Evolutionary conservation across 2,113 vertebrate species (phyloP), one percentile per base, ranked within the genome.

Genomic region (Antidorcas marsupialis): DNA sequence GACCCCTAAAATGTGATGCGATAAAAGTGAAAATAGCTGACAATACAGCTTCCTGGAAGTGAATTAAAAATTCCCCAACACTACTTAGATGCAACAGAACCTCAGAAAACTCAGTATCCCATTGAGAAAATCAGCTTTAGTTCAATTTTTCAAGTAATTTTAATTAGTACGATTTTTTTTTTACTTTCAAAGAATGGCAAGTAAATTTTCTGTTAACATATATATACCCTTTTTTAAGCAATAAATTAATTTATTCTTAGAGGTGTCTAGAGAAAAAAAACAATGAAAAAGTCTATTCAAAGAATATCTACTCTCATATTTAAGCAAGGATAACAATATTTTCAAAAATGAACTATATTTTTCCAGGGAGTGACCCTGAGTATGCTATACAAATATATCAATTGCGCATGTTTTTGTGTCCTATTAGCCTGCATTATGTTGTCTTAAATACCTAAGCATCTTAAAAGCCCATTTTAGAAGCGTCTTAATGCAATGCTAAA

Each of bases 251-350:
- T 83, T 64, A 96, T 90, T 64, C 13, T 39, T 94, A 59, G 28
- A 95, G 52, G 93, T 94, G 21, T 95, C 78, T 89, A 57, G 11
- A 96, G 81, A 30, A 97, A 92, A 89, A 14, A 64, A 86, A 28
- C 45, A n/a, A 91, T 53, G 45, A 19, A 78, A 39, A 95, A 55
- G 92, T 50, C 15, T 92, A 95, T 7, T 93, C 45, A 86, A 55
- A 97, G 16, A 87, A 79, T 96, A 95, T 93, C 60, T 95, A 85
- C 13, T 53, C 76, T 85, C 64, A 97, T 47, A 33, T 67, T 93
- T 90, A 91, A 87, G 16, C n/a, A 87, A 11, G 83, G 6, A 97
- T 88, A 79, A 96, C 21, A 96, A 67, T 33, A 67, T 39, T 62
- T 28, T 7, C 30, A 95, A 96, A 27, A 11, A 86, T 76, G 67